Conservation (phyloP, 2,888 invertebrate species). For the Hydropsyche betteni region DNA sequence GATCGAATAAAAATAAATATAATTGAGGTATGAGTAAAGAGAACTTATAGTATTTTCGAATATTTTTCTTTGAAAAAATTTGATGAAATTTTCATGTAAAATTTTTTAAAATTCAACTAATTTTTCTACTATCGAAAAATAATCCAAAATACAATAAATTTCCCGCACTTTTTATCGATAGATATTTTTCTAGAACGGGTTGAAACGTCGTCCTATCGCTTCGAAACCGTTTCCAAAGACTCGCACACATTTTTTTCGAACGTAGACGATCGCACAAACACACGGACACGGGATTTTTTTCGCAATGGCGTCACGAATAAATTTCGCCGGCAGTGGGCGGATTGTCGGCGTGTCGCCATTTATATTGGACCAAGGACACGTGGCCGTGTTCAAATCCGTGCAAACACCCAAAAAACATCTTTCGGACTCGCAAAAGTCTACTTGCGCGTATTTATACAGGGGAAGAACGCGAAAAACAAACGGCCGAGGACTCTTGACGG, state of each 20-base stretch:
- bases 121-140: no score
- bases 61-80: no score
- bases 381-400: conserved; percentile 41
- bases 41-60: no score
- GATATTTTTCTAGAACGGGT: background rate
- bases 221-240: background rate
- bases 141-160: no score
- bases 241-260: conserved; percentile 14
- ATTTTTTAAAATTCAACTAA: no score
- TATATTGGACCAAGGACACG: conserved; percentile 47
- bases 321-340: conserved; percentile 49
- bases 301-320: conserved; percentile 50
- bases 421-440: conserved; percentile 25
- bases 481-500: background rate
- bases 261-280: conserved; percentile 4
- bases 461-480: conserved; percentile 18
- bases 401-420: conserved; percentile 42
- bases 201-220: conserved; percentile 22
- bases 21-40: no score
- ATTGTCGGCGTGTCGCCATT: conserved; percentile 50
- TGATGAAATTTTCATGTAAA: no score
- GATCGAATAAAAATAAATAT: no score
- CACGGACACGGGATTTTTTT: conserved; percentile 39
- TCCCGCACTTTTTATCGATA: no score
- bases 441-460: conserved; percentile 13